Evolutionary conservation across 2,888 invertebrate genomes (phyloP).

Genomic region (Caenorhabditis macrosperma): DNA sequence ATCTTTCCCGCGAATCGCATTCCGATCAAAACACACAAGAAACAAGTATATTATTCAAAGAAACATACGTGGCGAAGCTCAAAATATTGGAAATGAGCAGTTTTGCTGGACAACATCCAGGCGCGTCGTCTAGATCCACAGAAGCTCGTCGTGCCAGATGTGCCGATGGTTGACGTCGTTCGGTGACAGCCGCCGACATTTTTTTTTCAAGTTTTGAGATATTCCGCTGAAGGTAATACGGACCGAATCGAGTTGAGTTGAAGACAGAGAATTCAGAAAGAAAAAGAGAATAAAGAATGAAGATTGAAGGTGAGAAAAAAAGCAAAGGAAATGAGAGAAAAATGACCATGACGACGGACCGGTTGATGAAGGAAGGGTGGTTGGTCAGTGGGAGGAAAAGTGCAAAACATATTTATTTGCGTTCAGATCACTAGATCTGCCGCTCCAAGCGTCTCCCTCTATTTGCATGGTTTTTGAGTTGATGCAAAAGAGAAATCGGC

Average conservation of each 20-base stretch:
- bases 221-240: too few species aligned
- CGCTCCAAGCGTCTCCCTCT: conserved; percentile 4
- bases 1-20: too few species aligned
- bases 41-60: background rate
- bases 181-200: conserved; percentile 54
- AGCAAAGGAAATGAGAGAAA: background rate
- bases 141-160: conserved; percentile 61
- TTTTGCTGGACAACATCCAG: conserved; percentile 79
- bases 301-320: background rate
- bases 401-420: conserved; percentile 60
- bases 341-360: background rate
- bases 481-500: conserved; percentile 3
- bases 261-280: background rate
- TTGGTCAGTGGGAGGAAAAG: conserved; percentile 18
- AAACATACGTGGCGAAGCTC: conserved; percentile 77
- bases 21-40: too few species aligned
- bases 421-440: conserved; percentile 39
- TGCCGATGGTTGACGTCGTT: conserved; percentile 47
- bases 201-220: conserved; percentile 13
- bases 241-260: too few species aligned
- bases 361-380: background rate
- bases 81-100: conserved; percentile 78
- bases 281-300: conserved; percentile 8
- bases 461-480: conserved; percentile 52
- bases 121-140: conserved; percentile 69